Base-by-base conservation (phyloP, 2,797 vertebrate genomes). In the Eulemur mongoz region DNA sequence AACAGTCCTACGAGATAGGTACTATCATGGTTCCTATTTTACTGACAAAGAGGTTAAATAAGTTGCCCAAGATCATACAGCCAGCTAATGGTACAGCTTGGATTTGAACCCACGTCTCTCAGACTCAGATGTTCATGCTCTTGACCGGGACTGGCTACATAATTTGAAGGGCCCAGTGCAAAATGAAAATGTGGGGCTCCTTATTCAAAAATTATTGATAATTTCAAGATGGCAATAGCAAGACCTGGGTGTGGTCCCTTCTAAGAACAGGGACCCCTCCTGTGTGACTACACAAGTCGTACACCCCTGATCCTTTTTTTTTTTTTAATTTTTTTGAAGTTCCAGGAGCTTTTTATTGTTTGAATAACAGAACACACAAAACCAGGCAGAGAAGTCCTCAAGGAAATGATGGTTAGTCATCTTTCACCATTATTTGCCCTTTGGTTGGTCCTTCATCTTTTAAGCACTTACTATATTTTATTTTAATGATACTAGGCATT, bases 361-460 rank as follows among this genome's bases (percentile, higher is more conserved):
- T 38, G n/a, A 69, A 35, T 69, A 22, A 69, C 20, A 69, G n/a
- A 69, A 69, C 18, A 69, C n/a, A 69, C 65, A 69, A 38, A 69
- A 38, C n/a, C 4, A 69, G 65, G 65, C 18, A 22, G 32, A n/a
- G 61, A 67, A 35, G 63, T 35, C 63, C 63, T 35, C 63, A 18
- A 67, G 32, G 93, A 79, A 59, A 81, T 96, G 82, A 12, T 32
- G 43, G 95, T 50, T 70, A 48, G 95, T 54, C 81, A 48, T 73
- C 89, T 69, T 96, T 8, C 78, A 97, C 91, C 96, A 87, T 30
- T 65, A 43, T 65, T 97, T 94, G 97, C 93, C 22, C 0, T 63
- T 50, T 69, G 94, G 89, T 50, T 69, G 95, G 89, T 96, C 15
- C 45, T 20, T 75, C 12, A 30, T 43, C 11, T 72, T 43, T 43